Conservation (phyloP, 2,888 invertebrate genomes). For the Brenthis hecate region DNA sequence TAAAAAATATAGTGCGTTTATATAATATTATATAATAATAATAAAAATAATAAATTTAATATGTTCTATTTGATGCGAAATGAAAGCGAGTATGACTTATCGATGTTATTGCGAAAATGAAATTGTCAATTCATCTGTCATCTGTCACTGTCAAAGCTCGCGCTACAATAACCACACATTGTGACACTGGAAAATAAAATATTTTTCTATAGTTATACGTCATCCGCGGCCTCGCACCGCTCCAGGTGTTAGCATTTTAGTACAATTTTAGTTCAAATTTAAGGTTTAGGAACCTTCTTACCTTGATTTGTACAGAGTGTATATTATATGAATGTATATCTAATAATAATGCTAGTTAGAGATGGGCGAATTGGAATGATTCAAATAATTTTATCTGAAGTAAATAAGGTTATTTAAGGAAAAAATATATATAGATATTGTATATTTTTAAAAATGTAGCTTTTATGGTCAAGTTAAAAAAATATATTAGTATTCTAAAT, state of each 20-base stretch:
- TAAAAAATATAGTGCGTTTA: neutral
- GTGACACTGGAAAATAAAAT: constrained; percentile 42
- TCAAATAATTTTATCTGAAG: neutral
- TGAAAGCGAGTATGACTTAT: neutral
- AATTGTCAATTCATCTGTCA: constrained; percentile 10
- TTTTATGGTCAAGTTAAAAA: too few species aligned
- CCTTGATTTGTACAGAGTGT: constrained; percentile 41
- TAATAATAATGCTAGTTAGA: constrained; percentile 5
- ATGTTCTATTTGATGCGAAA: neutral
- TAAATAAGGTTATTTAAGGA: neutral
- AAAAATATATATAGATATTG: neutral
- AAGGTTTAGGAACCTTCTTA: constrained; percentile 55
- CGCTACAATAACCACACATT: neutral
- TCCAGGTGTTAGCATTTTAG: constrained; percentile 63
- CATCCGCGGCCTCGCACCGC: constrained; percentile 6
- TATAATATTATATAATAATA: neutral
- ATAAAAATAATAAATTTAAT: neutral
- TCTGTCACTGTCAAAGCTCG: constrained; percentile 7
- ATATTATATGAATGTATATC: constrained; percentile 60
- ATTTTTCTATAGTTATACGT: constrained; percentile 58
- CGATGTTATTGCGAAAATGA: constrained; percentile 1
- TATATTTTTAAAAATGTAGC: neutral
- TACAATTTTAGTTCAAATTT: constrained; percentile 75
- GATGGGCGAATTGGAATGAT: constrained; percentile 11
- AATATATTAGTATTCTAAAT: too few species aligned